A percentile compares a stretch with the other conserved stretches of the same genome.
Evolutionary conservation across 2,113 vertebrate species (phyloP).

Genomic region (Suncus etruscus): DNA sequence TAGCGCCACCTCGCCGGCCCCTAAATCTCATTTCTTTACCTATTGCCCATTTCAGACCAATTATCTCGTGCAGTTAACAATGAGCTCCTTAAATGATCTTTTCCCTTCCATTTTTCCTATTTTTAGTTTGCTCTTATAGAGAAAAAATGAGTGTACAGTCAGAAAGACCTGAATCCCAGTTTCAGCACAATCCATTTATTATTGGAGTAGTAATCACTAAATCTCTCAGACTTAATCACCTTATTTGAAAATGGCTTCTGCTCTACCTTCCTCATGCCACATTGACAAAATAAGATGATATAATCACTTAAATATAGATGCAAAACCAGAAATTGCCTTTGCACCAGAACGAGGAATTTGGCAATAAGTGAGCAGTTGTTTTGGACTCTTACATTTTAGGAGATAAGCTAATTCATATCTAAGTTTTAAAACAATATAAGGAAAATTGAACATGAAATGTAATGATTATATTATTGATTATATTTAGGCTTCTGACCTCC

Average conservation of each 20-base stretch:
- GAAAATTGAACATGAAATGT: background rate
- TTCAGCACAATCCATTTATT: conserved; percentile 14
- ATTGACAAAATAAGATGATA: conserved; percentile 2
- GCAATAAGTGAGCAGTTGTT: background rate
- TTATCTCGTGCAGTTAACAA: background rate
- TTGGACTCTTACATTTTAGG: conserved; percentile 15
- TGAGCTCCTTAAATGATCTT: background rate
- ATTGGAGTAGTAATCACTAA: conserved; percentile 7
- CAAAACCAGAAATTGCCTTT: conserved; percentile 7
- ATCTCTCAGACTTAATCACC: background rate
- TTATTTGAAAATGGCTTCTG: background rate
- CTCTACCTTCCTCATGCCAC: background rate
- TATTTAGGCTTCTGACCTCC: background rate
- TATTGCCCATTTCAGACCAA: background rate
- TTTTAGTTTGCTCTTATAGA: conserved; percentile 17
- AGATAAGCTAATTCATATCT: background rate
- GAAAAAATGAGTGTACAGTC: background rate
- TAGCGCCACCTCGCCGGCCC: no score
- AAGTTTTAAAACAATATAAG: conserved; percentile 47
- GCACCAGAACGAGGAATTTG: conserved; percentile 27
- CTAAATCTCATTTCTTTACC: background rate
- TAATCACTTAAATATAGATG: conserved; percentile 21
- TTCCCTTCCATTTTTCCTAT: background rate
- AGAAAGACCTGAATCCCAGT: conserved; percentile 29
- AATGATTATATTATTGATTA: background rate